Conservation (phyloP, 2,888 invertebrate species). For the Melanotus villosus region DNA sequence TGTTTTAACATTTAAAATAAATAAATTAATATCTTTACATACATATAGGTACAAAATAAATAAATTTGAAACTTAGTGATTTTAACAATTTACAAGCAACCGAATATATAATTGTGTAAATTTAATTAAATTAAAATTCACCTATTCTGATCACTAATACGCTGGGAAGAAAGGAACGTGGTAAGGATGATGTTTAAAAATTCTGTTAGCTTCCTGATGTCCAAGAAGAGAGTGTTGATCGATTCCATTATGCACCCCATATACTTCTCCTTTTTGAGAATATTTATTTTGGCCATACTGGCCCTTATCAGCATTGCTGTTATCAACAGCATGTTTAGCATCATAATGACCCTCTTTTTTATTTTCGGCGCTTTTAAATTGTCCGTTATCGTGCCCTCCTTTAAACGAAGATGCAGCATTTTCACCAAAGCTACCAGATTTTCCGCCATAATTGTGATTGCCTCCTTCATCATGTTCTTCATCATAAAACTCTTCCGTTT, state of each 20-base stretch:
- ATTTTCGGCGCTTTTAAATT: conserved; percentile 72
- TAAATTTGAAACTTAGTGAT: too few relatives aligned
- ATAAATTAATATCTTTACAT: too few relatives aligned
- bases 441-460: conserved; percentile 72
- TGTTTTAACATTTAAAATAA: too few relatives aligned
- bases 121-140: too few relatives aligned
- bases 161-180: conserved; percentile 69
- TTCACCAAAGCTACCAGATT: conserved; percentile 74
- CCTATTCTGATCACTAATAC: too few relatives aligned
- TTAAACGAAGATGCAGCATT: conserved; percentile 73
- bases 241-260: conserved; percentile 74
- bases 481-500: conserved; percentile 77
- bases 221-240: conserved; percentile 75
- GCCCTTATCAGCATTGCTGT: conserved; percentile 74
- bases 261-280: conserved; percentile 72
- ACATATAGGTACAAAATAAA: too few relatives aligned
- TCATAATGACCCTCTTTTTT: conserved; percentile 75
- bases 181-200: conserved; percentile 72
- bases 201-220: conserved; percentile 74
- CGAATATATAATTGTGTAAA: too few relatives aligned
- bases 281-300: conserved; percentile 75
- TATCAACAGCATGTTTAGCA: conserved; percentile 72
- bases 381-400: conserved; percentile 74
- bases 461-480: conserved; percentile 77
- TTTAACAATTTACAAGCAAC: too few relatives aligned